Conservation (phyloP, 2,113 vertebrate genomes). For the Galeopterus variegatus region DNA sequence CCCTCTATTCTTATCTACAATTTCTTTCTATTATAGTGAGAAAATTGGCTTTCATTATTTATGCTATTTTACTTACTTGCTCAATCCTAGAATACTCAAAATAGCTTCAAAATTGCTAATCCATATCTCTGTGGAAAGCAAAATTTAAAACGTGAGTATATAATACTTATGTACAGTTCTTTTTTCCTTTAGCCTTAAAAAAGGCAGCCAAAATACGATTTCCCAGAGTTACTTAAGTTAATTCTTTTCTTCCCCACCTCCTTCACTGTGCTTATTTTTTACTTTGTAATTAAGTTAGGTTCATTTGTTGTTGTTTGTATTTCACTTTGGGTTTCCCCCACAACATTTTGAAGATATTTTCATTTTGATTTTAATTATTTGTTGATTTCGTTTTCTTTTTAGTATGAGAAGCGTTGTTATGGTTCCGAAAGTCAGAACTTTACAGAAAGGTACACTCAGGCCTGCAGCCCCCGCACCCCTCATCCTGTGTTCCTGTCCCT, state of each 20-base stretch:
- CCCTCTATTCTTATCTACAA: background rate
- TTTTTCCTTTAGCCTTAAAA: background rate
- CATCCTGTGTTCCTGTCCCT: background rate
- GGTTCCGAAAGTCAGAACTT: background rate
- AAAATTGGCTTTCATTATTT: background rate
- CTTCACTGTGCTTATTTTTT: background rate
- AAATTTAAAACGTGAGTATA: background rate
- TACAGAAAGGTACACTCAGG: background rate
- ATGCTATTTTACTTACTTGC: background rate
- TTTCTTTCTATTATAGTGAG: background rate
- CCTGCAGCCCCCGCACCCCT: background rate
- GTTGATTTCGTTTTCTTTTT: background rate
- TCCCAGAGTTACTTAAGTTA: background rate
- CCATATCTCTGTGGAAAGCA: background rate
- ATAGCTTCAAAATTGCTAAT: conserved; percentile 3
- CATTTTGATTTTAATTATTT: background rate
- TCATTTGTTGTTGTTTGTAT: background rate
- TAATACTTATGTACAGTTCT: background rate
- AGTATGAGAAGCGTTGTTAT: background rate
- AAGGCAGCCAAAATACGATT: background rate
- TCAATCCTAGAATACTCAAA: background rate
- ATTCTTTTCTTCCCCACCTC: background rate
- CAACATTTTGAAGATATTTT: background rate
- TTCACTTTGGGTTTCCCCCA: background rate
- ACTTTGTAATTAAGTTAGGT: background rate